Base-by-base conservation (phyloP, 2,888 invertebrate species). In the Melitaea athalia region DNA sequence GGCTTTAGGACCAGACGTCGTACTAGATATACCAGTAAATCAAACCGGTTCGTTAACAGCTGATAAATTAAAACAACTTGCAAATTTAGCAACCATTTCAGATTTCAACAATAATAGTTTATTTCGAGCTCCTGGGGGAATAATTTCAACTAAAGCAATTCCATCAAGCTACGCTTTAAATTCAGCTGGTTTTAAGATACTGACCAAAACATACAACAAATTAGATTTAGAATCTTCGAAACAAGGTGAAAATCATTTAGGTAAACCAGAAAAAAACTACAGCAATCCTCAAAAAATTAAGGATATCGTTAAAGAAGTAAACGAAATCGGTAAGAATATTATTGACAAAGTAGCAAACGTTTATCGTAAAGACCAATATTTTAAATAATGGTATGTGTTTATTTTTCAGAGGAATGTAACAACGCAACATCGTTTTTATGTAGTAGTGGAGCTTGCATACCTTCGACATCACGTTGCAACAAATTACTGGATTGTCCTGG, bases 401-500 rank as follows among this genome's bases (percentile, higher is more conserved):
- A 72, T 62, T 67, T 79, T 85, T 72, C 78, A 88, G 90, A 92
- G 15, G 85, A 84, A 75, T 90, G 85, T 79, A 91, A 93, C 75
- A 89, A 87, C 63, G 86, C 89, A 15, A 94, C 94, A 55, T 93
- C 93, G 17, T 91, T 94, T 67, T 93, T 89, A 43, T 96, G 96
- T 82, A 84, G 88, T 12, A 94, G 94, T 75, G 95, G 95, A 0
- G 93, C 93, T 75, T 96, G 96, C 79, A 85, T 96, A 33, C 94
- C 95, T 0, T 80, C 93, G 64, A 94, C 94, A 4, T 94, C 95
- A 5, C 94, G 95, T 71, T 96, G 96, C 81, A 96, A 96, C 79
- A 94, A 95, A 79, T 85, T 96, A 57, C 89, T 95, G 38, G 96
- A 96, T 79, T 96, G 96, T 74, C 85, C 93, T 8, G 94, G 94